These are phyloP conservation scores for Ceyx margarethae DNA, from an alignment of 2,113 vertebrate genomes.

Conservation along the genomic window DNA sequence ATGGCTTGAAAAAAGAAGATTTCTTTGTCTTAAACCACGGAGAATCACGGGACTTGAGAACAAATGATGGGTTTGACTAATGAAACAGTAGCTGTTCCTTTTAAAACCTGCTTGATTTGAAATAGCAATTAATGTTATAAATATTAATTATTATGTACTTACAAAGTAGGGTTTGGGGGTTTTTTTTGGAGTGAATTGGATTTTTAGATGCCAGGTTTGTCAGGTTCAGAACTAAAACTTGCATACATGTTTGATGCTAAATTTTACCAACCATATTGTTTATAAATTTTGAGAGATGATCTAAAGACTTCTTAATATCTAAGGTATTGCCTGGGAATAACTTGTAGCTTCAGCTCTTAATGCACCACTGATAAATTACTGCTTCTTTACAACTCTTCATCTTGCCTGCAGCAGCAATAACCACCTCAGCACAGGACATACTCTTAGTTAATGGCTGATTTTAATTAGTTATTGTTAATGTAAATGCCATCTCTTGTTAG, in stretches of 20 bases:
- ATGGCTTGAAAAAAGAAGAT: slow-evolving; percentile 80
- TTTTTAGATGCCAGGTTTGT: slow-evolving; percentile 26
- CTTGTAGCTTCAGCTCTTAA: background rate
- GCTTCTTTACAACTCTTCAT: background rate
- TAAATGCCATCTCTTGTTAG: background rate
- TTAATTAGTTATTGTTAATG: background rate
- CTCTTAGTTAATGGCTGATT: slow-evolving; percentile 20
- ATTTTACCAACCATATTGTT: background rate
- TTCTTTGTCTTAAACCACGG: slow-evolving; percentile 93
- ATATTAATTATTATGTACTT: background rate
- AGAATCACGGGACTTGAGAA: slow-evolving; percentile 83
- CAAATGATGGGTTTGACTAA: slow-evolving; percentile 73
- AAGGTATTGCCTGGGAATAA: background rate
- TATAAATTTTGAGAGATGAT: background rate
- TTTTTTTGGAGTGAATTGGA: slow-evolving; percentile 9
- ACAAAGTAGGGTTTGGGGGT: background rate
- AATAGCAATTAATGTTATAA: background rate
- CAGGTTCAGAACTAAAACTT: slow-evolving; percentile 16
- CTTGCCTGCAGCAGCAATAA: slow-evolving; percentile 43
- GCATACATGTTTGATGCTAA: background rate
- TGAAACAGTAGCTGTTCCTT: background rate
- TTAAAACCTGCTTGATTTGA: background rate
- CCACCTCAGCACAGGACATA: background rate
- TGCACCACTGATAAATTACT: background rate
- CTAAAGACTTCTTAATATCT: background rate